These are phyloP conservation scores for Maconellicoccus hirsutus DNA, from an alignment of 1,140 invertebrate species.

Conservation along the genomic window DNA sequence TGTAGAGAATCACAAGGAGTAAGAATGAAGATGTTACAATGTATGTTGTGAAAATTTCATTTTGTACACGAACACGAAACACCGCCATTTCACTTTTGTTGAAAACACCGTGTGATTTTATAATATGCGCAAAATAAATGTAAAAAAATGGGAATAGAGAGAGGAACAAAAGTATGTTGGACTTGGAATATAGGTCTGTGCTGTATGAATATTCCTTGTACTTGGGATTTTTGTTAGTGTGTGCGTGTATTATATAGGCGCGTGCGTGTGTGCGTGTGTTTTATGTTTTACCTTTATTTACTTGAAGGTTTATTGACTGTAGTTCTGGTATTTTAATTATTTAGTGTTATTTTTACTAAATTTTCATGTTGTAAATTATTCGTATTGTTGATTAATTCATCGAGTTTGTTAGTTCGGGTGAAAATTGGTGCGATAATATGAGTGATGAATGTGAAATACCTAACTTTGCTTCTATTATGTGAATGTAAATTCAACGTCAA, in stretches of 20 bases:
- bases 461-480: not conserved
- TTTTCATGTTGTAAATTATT: slow-evolving; percentile 10
- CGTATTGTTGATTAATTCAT: not conserved
- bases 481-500: not conserved
- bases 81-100: not conserved
- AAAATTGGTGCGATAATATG: not conserved
- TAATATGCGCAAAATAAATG: not conserved
- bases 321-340: slow-evolving; percentile 18
- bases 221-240: not conserved
- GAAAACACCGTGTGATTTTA: not conserved
- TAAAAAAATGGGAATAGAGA: not conserved
- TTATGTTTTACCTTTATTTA: slow-evolving; percentile 21
- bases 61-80: no score
- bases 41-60: no score
- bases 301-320: slow-evolving; percentile 21
- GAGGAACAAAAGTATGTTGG: slow-evolving; percentile 3
- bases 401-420: not conserved
- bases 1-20: no score
- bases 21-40: no score
- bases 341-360: not conserved
- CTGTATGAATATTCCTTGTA: slow-evolving; percentile 1
- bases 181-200: not conserved
- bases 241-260: not conserved
- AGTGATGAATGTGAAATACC: not conserved
- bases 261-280: slow-evolving; percentile 11